Conservation (phyloP, 2,888 invertebrate genomes). For the Gymnocheta viridis region DNA sequence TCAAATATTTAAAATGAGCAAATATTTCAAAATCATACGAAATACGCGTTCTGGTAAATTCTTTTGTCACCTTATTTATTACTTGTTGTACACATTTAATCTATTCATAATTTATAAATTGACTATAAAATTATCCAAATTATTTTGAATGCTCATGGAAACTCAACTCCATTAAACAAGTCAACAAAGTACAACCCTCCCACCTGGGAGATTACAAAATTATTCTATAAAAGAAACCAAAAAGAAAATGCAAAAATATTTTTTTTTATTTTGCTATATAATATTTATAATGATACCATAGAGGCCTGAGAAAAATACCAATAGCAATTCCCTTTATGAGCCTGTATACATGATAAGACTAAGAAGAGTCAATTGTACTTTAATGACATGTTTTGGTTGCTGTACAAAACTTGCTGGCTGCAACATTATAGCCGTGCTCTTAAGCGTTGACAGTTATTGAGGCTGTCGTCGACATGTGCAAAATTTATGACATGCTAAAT, state of each 20-base stretch:
- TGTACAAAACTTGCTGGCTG: slow-evolving; percentile 67
- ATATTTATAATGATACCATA: slow-evolving; percentile 76
- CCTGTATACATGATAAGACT: slow-evolving; percentile 15
- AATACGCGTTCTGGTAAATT: not conserved
- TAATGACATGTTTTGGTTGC: slow-evolving; percentile 61
- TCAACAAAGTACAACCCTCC: slow-evolving; percentile 59
- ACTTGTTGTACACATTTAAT: slow-evolving; percentile 49
- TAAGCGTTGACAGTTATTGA: slow-evolving; percentile 73
- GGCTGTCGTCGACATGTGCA: slow-evolving; percentile 74
- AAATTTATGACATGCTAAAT: slow-evolving; percentile 79
- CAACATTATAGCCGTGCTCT: slow-evolving; percentile 23
- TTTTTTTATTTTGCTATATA: slow-evolving; percentile 20
- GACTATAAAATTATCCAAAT: slow-evolving; percentile 72
- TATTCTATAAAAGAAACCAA: not conserved
- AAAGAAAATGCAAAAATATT: slow-evolving; percentile 24
- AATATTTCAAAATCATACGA: no score
- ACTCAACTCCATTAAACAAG: slow-evolving; percentile 63
- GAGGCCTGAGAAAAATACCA: slow-evolving; percentile 74
- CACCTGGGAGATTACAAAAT: slow-evolving; percentile 3
- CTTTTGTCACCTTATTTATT: slow-evolving; percentile 15
- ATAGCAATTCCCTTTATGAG: slow-evolving; percentile 79
- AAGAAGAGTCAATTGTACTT: slow-evolving; percentile 46
- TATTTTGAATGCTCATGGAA: slow-evolving; percentile 70
- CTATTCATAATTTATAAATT: slow-evolving; percentile 68
- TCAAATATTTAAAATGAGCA: not conserved